Conservation (phyloP, 1,140 invertebrate species). For the Lineus longissimus region DNA sequence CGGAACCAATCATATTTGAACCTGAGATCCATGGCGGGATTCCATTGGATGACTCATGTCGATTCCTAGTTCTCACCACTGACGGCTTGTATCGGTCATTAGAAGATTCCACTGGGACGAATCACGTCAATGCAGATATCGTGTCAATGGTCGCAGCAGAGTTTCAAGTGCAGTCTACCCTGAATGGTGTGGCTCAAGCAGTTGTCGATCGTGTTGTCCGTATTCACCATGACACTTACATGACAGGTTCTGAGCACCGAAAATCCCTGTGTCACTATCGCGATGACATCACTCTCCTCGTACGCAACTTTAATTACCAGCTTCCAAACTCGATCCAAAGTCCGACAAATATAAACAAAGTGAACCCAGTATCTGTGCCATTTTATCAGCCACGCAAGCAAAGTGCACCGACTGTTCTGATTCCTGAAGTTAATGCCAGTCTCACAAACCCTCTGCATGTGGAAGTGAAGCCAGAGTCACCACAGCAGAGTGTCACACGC, state of each 20-base stretch:
- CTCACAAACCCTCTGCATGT: not conserved
- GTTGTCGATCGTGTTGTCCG: slow-evolving; percentile 81
- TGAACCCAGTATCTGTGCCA: slow-evolving; percentile 23
- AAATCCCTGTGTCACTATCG: slow-evolving; percentile 56
- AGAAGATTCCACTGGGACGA: slow-evolving; percentile 72
- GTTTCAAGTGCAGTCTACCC: slow-evolving; percentile 74
- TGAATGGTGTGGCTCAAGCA: slow-evolving; percentile 79
- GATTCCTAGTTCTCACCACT: slow-evolving; percentile 82
- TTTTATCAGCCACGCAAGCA: slow-evolving; percentile 15
- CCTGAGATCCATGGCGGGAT: slow-evolving; percentile 74
- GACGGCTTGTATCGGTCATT: slow-evolving; percentile 78
- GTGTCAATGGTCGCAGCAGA: slow-evolving; percentile 55
- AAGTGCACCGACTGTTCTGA: not conserved
- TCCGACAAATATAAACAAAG: slow-evolving; percentile 23
- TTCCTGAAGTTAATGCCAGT: not conserved
- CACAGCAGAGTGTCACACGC: slow-evolving; percentile 11
- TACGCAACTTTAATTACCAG: slow-evolving; percentile 82
- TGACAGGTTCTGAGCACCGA: slow-evolving; percentile 42
- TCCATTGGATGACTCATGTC: slow-evolving; percentile 69
- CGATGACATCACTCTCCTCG: slow-evolving; percentile 78
- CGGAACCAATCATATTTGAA: slow-evolving; percentile 77
- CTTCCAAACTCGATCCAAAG: slow-evolving; percentile 60
- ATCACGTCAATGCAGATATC: slow-evolving; percentile 46
- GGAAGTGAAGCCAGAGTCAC: slow-evolving; percentile 2
- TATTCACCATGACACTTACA: slow-evolving; percentile 77